Evolutionary conservation across 2,888 invertebrate species (phyloP).

Genomic region (Polydesmus complanatus): DNA sequence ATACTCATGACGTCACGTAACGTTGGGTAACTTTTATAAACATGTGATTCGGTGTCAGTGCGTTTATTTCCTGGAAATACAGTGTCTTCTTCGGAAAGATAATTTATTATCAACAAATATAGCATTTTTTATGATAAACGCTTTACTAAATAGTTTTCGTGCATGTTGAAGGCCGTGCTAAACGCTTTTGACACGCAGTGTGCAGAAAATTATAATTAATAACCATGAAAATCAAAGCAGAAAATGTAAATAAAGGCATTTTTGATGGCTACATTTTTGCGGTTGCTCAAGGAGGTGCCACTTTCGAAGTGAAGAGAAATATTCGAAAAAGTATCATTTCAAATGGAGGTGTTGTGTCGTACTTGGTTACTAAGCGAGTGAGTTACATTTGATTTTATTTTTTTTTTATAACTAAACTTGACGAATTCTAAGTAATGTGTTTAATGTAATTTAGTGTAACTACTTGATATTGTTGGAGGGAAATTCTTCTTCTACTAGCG

Average conservation of each 20-base stretch:
- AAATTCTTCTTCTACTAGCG: background rate
- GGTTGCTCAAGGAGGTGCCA: background rate
- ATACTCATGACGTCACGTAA: no score
- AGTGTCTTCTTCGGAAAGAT: no score
- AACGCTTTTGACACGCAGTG: no score
- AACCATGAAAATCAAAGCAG: background rate
- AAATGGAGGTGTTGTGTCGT: constrained; percentile 6
- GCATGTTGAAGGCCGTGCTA: no score
- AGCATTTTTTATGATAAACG: no score
- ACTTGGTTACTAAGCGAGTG: constrained; percentile 11
- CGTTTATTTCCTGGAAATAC: no score
- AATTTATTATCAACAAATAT: no score
- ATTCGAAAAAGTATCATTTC: constrained; percentile 12
- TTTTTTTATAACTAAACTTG: background rate
- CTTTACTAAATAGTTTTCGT: no score
- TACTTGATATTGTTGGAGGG: background rate
- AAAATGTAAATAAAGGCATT: background rate
- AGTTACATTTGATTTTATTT: background rate
- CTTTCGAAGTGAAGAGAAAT: background rate
- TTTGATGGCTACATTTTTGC: background rate
- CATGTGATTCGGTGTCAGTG: no score
- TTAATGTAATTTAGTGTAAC: constrained; percentile 3
- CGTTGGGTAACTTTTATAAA: no score
- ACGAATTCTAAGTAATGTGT: background rate
- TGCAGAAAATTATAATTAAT: background rate